Base-by-base conservation (phyloP, 2,797 vertebrate species). In the Cichlasoma orientale region DNA sequence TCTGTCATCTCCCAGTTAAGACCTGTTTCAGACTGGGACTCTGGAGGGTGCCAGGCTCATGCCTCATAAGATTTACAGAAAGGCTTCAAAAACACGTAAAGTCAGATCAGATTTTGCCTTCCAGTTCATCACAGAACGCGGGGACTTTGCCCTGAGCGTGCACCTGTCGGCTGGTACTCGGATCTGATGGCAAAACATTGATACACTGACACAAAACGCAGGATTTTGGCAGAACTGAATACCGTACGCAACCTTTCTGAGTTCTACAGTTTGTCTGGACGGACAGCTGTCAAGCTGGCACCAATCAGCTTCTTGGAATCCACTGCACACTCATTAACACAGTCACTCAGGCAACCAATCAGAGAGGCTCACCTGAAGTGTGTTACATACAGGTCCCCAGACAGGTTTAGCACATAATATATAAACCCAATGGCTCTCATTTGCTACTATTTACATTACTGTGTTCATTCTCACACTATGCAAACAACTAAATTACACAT, bases 121-220 rank as follows among this genome's bases (percentile, higher is more conserved):
- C 36, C 27, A 19, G 58, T 71, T n/a, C 38, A 27, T 41, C 56
- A 27, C 44, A 7, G 19, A n/a, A 25, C 25, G 59, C 14, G 1
- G 13, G 59, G 54, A 50, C 11, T n/a, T 78, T 53, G 44, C 38
- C 21, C 21, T 44, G 21, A 11, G 21, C 10, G 21, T 44, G 38
- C 36, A 63, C 59, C 58, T 61, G 19, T 52, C 7, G 50, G 50
- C 50, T 33, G 52, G 29, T 1, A 1, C 58, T 59, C 14, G 11
- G 53, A 74, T 56, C 74, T 50, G 78, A 72, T 41, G 69, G 50
- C 50, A 54, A 52, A 72, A 19, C 50, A 41, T 75, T 82, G 69
- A 61, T 52, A 41, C 54, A 25, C 13, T n/a, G 16, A 58, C 21
- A 47, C 31, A 56, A 44, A 55, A 53, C 33, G 80, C 47, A n/a